These are phyloP conservation scores for Corvus moneduloides DNA, from an alignment of 2,113 vertebrate genomes.

Conservation along the genomic window DNA sequence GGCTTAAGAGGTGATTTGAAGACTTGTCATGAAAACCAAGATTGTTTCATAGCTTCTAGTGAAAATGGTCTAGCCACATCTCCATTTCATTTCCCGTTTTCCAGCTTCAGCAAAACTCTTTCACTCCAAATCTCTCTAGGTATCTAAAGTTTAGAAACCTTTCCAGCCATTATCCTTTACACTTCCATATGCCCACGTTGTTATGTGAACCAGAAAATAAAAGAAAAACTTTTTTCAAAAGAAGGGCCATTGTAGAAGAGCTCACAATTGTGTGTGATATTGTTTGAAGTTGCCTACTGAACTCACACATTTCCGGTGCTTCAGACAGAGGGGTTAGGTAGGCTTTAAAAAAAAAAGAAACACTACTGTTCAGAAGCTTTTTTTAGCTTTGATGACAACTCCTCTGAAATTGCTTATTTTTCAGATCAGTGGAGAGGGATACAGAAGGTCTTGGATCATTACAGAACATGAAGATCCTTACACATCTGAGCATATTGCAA, in stretches of 20 bases:
- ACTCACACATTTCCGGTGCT: constrained; percentile 18
- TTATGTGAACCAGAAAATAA: constrained; percentile 43
- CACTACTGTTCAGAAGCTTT: constrained; percentile 39
- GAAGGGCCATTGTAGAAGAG: background rate
- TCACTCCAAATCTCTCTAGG: background rate
- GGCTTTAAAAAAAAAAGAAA: constrained; percentile 10
- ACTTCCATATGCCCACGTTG: background rate
- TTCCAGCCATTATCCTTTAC: background rate
- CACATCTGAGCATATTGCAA: constrained; percentile 39
- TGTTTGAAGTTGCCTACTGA: constrained; percentile 47
- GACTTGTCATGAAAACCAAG: background rate
- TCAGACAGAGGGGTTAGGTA: constrained; percentile 26
- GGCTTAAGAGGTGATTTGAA: background rate
- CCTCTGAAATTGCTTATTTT: constrained; percentile 72
- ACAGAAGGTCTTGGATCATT: constrained; percentile 56
- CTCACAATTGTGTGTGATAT: background rate
- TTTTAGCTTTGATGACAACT: constrained; percentile 57
- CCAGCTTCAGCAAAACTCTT: background rate
- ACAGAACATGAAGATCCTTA: constrained; percentile 64
- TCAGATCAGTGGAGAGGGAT: constrained; percentile 68
- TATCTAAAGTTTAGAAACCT: background rate
- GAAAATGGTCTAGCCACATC: background rate
- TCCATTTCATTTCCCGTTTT: background rate
- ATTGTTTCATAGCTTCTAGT: background rate
- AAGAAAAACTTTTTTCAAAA: constrained; percentile 24